A percentile compares a stretch with the other conserved stretches of the same genome.
These are phyloP conservation scores for Drosophila vallismaia DNA, from an alignment of 2,888 invertebrate species.

Conservation along the genomic window DNA sequence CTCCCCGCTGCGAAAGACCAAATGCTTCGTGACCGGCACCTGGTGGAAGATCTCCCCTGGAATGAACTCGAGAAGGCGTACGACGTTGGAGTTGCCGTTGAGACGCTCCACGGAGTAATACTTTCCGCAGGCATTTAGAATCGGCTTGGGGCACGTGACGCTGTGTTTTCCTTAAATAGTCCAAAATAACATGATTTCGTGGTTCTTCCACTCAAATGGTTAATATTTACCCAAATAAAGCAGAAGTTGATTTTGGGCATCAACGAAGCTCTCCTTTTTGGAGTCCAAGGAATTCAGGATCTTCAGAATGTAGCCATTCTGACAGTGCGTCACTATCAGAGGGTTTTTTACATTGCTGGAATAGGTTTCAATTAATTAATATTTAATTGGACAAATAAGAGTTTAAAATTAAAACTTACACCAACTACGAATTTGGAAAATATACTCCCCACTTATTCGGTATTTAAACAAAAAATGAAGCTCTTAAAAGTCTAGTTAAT, in stretches of 20 bases:
- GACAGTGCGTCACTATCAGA: constrained; percentile 85
- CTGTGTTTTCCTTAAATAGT: constrained; percentile 85
- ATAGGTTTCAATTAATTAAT: constrained; percentile 1
- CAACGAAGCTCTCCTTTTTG: constrained; percentile 87
- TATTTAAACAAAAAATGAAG: too few relatives aligned
- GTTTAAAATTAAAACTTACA: too few relatives aligned
- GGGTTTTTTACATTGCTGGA: constrained; percentile 86
- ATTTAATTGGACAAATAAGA: too few relatives aligned
- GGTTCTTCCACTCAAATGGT: not conserved
- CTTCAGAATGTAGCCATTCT: constrained; percentile 91
- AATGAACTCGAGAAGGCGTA: constrained; percentile 90
- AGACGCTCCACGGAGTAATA: constrained; percentile 86
- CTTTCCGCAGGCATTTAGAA: constrained; percentile 88
- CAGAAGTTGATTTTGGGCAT: constrained; percentile 91
- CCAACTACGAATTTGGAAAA: too few relatives aligned
- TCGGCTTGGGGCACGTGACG: constrained; percentile 88
- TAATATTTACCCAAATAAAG: constrained; percentile 87
- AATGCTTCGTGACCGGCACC: constrained; percentile 86
- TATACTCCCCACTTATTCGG: too few relatives aligned
- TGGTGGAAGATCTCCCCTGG: constrained; percentile 89
- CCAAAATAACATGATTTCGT: not conserved
- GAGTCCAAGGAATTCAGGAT: constrained; percentile 93
- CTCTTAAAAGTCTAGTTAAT: too few relatives aligned
- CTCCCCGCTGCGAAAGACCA: constrained; percentile 90
- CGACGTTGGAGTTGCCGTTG: constrained; percentile 85